Evolutionary conservation across 2,797 vertebrate species (phyloP), one percentile per base, ranked within the genome.

Genomic region (Dipus sagitta): DNA sequence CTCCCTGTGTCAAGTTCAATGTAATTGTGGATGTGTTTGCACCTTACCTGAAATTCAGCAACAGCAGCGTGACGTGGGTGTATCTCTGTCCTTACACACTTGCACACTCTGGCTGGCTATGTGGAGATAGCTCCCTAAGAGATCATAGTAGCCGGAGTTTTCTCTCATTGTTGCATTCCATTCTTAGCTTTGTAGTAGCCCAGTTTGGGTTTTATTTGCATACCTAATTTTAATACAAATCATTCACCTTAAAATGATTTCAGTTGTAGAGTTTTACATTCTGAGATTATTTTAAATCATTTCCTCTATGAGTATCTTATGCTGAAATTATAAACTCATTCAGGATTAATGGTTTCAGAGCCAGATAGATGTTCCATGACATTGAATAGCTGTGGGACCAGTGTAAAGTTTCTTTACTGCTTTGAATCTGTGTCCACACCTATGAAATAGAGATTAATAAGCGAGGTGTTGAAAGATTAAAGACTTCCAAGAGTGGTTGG

Each of bases 71-170:
- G 68, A 42, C 1, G 7, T 89, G 65, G 62, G 32, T 72, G 34
- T 60, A 3, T 75, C 71, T 95, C 52, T 71, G 34, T 68, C 18
- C 15, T 21, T 79, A 20, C 28, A 90, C 28, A 42, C 72, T 32
- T 81, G 81, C 76, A 86, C 75, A 75, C 60, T 70, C 32, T 88
- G 47, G 23, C 30, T 81, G 65, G 38, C 67, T 92, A 34, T 26
- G 88, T 64, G n/a, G 14, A 88, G 68, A 92, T 65, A 79, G 70
- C 32, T 80, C 72, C 47, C 75, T 86, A 65, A 91, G 96, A 42
- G 11, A 71, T 83, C 79, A 30, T 28, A 79, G 92, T 75, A 90
- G 47, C 47, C 11, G 47, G 74, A 92, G 26, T 32, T 74, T 91
- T 72, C 58, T 32, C 12, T 52, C 89, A 71, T 80, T 34, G 58